Base-by-base conservation (phyloP, 2,888 invertebrate species). In the Lasioglossum villosulum region DNA sequence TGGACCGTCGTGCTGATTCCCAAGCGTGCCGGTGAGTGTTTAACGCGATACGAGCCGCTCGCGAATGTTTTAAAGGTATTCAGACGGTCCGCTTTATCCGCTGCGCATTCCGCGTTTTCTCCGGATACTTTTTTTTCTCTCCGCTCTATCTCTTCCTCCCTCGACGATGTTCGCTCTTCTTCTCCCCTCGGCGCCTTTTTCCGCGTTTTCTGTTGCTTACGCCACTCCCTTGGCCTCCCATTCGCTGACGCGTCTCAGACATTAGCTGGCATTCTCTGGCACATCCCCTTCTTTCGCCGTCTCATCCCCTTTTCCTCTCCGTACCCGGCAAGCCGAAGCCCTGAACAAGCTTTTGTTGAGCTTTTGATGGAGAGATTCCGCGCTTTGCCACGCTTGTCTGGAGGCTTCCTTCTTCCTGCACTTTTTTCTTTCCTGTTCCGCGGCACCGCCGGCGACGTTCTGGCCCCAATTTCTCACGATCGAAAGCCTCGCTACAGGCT, bases 311-410 rank as follows among this genome's bases (percentile, higher is more conserved):
- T 83, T 75, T 71, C 85, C 82, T 81, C 39, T 75, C 77, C 52
- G 52, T 80, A 68, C 75, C 37, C 77, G 81, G 77, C 90, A 75
- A 77, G 74, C 83, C 90, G 82, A 87, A 86, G 85, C 91, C 83
- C 84, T 83, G 86, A 88, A 87, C 90, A 85, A 92, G 91, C 91
- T 91, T 91, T 91, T 91, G 91, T 91, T 91, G 91, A 91, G 91
- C 91, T 89, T 91, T 91, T 90, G 88, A 91, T 91, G 91, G 91
- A 91, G 91, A 92, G 91, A 91, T 91, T 90, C 91, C 91, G 83
- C 89, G 88, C 90, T 90, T 89, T 88, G 87, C 91, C 86, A 85
- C 87, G 89, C 87, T 90, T 90, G 88, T 89, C 90, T 88, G 86
- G 52, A 84, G 63, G 90, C 86, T 88, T 75, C 86, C 82, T 84